A percentile compares a stretch with the other conserved stretches of the same genome.
phyloP scores from a whole-genome alignment of 2,888 invertebrate species.

The Seladonia tumulorum region DNA sequence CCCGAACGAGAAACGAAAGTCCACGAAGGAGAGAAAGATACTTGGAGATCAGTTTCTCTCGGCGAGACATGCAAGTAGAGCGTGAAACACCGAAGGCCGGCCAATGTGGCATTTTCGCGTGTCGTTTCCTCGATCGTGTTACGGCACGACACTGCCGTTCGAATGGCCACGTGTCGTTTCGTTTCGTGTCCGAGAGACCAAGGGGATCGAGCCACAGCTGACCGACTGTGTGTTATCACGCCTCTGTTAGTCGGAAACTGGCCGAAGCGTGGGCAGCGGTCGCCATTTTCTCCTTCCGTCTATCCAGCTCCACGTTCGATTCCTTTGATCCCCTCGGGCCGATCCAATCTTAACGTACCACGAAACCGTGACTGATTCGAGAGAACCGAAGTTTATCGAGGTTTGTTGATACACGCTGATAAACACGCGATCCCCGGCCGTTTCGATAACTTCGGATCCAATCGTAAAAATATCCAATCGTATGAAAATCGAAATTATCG shows the following conservation, averaged over 20 bases:
- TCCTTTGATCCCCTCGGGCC: background rate
- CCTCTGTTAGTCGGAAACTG: constrained; percentile 8
- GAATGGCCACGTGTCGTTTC: constrained; percentile 23
- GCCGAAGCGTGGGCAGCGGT: background rate
- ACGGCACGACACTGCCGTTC: constrained; percentile 29
- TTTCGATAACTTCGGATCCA: background rate
- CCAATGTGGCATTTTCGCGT: constrained; percentile 63
- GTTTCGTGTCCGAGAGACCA: background rate
- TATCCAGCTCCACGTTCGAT: background rate
- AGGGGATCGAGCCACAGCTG: background rate
- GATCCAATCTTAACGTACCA: background rate
- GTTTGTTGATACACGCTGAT: background rate
- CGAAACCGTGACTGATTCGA: constrained; percentile 6
- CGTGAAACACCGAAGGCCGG: constrained; percentile 72
- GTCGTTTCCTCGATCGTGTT: constrained; percentile 61
- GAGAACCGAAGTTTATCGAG: constrained; percentile 6
- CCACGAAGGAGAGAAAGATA: constrained; percentile 37
- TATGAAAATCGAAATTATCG: background rate
- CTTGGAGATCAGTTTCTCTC: constrained; percentile 37
- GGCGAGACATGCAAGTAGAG: constrained; percentile 67
- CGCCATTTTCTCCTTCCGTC: constrained; percentile 3
- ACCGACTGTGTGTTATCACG: constrained; percentile 29
- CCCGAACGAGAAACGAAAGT: constrained; percentile 67
- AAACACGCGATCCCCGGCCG: background rate
- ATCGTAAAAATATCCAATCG: background rate